Base-by-base conservation (phyloP, 2,888 invertebrate species). In the Tortrix viridana region DNA sequence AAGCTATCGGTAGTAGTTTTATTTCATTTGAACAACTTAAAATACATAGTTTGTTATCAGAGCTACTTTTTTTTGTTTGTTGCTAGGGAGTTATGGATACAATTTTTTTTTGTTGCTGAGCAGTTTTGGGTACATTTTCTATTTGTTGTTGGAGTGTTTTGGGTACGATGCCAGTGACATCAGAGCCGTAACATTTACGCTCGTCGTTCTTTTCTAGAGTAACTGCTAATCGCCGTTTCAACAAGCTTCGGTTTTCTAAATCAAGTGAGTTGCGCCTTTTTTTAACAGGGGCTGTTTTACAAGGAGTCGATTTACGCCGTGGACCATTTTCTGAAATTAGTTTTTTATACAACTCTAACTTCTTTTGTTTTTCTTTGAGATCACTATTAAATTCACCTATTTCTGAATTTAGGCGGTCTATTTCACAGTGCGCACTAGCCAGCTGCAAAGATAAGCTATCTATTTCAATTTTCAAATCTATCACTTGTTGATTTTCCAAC, bases 391-490 rank as follows among this genome's bases (percentile, higher is more conserved):
- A 9, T 3, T 19, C 16, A 20, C 20, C 12, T 9, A 46, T 20
- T 46, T 46, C 44, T 4, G 20, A 3, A 20, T 19, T 46, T 5
- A 46, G 20, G 4, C 19, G 44, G 3, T 46, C 44, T 20, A 46
- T 46, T 46, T 46, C 44, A 46, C 20, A 46, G 19, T 46, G 44
- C 1, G 44, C 44, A 20, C 44, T 46, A 7, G 44, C 20, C 4
- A 46, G 20, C 12, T 46, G 44, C 16, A 46, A 14, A 1, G 44
- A 46, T 14, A 46, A 20, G 19, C 14, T 14, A 12, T 14, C 20
- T 2, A 46, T 18, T 19, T 46, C 44, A 46, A 4, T 12, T 5
- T 20, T 9, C 44, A 46, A 46, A 14, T 46, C 44, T 26, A 26
- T 26, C 23, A 26, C 23, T 26, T 26, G 6, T 26, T 26, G 23